Evolutionary conservation across 2,888 invertebrate species (phyloP).

Genomic region (Watsonalla binaria): DNA sequence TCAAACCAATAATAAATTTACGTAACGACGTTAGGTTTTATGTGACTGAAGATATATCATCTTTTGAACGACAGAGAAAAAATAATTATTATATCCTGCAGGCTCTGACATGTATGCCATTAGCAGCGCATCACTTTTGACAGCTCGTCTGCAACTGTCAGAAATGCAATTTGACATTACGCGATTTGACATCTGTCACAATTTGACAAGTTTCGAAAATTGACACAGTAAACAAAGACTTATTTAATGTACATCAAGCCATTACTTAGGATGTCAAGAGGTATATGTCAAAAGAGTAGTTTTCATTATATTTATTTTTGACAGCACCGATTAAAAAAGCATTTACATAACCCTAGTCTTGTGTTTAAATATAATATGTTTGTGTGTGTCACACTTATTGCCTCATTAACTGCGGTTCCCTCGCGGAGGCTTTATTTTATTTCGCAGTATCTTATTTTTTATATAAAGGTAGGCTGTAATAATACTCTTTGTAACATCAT

Average conservation of each 20-base stretch:
- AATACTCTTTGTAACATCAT: too few species aligned
- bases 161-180: neutral
- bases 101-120: neutral
- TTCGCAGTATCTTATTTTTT: too few species aligned
- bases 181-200: neutral
- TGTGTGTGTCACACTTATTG: too few species aligned
- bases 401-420: too few species aligned
- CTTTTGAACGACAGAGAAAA: neutral
- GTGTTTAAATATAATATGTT: too few species aligned
- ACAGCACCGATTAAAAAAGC: too few species aligned
- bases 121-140: neutral
- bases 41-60: too few species aligned
- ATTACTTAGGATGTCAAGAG: neutral
- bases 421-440: too few species aligned
- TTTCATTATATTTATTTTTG: neutral
- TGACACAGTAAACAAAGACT: neutral
- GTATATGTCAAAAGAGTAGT: neutral
- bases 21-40: too few species aligned
- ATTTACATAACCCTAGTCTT: too few species aligned
- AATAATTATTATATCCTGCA: neutral
- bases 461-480: too few species aligned
- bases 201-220: neutral
- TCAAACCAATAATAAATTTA: too few species aligned
- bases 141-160: neutral
- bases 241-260: neutral